phyloP scores from a whole-genome alignment of 2,797 vertebrate species.

The Oreortyx pictus region DNA sequence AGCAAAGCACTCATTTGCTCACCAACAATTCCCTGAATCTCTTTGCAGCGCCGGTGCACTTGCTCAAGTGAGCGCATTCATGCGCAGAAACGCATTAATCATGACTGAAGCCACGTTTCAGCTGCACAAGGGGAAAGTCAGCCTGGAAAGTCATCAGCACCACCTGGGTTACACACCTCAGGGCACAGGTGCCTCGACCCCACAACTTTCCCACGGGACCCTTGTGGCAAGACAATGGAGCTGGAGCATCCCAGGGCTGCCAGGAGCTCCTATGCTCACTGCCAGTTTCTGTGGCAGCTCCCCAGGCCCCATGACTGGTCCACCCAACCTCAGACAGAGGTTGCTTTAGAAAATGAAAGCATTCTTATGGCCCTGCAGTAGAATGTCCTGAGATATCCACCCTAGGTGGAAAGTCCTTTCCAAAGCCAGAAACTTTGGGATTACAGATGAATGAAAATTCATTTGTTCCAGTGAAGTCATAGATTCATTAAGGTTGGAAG shows the following conservation, averaged over 20 bases:
- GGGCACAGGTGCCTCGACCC: not conserved
- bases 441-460: not conserved
- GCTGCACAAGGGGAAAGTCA: not conserved
- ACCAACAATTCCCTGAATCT: not conserved
- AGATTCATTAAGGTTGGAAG: too few relatives aligned
- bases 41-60: fast-evolving
- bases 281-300: not conserved
- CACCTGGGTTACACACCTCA: too few relatives aligned
- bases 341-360: not conserved
- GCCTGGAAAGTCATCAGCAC: not conserved
- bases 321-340: not conserved
- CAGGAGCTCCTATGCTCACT: not conserved
- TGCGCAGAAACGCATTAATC: not conserved
- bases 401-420: not conserved
- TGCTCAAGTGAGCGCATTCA: fast-evolving
- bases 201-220: not conserved
- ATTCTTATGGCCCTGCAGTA: not conserved
- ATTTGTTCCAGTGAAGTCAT: not conserved
- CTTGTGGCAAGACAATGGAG: not conserved
- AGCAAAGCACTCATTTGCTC: not conserved
- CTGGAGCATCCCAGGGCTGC: not conserved
- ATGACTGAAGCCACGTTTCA: not conserved
- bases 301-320: not conserved
- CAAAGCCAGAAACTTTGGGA: not conserved
- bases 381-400: not conserved